Percentiles rank a stretch among this genome's conserved stretches.
Conservation (phyloP, 2,888 invertebrate species). For the Oscheius sp. region DNA sequence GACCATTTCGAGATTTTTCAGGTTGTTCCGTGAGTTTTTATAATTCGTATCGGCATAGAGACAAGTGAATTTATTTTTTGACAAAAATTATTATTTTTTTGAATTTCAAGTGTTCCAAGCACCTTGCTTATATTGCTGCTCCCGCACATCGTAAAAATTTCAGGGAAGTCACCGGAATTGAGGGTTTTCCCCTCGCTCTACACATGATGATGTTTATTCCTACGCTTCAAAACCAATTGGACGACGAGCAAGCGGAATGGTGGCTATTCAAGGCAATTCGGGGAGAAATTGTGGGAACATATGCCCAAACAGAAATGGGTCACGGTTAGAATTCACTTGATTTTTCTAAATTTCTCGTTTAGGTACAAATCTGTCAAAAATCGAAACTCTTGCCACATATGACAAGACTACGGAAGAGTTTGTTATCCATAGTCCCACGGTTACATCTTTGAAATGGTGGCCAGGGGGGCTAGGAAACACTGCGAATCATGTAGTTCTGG, state of each 20-base stretch:
- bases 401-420: slow-evolving; percentile 85
- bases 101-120: no score
- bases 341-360: not conserved
- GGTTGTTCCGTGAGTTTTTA: not conserved
- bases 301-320: slow-evolving; percentile 94
- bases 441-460: slow-evolving; percentile 78
- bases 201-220: slow-evolving; percentile 94
- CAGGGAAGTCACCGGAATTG: slow-evolving; percentile 11
- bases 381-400: slow-evolving; percentile 92
- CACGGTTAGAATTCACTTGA: slow-evolving; percentile 74
- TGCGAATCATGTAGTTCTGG: slow-evolving; percentile 89
- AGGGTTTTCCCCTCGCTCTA: slow-evolving; percentile 76
- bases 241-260: slow-evolving; percentile 26
- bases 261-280: slow-evolving; percentile 83
- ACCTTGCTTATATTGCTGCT: no score
- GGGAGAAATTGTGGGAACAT: slow-evolving; percentile 86
- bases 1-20: not conserved
- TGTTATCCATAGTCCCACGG: slow-evolving; percentile 84
- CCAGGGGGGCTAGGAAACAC: slow-evolving; percentile 81
- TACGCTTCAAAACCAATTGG: slow-evolving; percentile 77
- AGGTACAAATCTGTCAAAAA: slow-evolving; percentile 83
- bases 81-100: no score
- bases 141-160: no score
- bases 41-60: not conserved
- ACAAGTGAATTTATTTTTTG: no score